A percentile compares a stretch with the other conserved stretches of the same genome.
phyloP scores from a whole-genome alignment of 2,797 vertebrate genomes.

The Atherinosoma microstoma region DNA sequence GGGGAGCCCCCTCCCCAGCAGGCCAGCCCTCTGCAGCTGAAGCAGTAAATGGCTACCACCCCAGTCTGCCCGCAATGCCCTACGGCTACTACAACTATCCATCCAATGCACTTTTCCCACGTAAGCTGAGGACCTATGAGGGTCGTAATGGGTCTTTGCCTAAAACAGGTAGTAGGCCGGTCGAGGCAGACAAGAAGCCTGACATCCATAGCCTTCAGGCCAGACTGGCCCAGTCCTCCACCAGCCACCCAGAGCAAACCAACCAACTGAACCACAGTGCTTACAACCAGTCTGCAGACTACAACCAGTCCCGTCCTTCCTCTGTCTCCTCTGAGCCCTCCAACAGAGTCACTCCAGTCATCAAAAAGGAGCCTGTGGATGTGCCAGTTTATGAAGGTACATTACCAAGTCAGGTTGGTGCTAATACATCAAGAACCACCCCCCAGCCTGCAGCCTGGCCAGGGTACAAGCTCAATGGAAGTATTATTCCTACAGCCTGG shows the following conservation, averaged over 20 bases:
- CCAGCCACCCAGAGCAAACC: constrained; percentile 63
- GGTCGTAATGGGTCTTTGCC: constrained; percentile 79
- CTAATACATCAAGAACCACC: constrained; percentile 68
- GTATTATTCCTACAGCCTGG: constrained; percentile 83
- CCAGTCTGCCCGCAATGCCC: constrained; percentile 88
- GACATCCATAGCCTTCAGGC: constrained; percentile 87
- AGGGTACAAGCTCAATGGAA: constrained; percentile 86
- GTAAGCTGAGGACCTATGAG: constrained; percentile 89
- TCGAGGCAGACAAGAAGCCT: constrained; percentile 87
- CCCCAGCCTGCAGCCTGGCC: constrained; percentile 81
- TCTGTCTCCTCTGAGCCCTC: constrained; percentile 74
- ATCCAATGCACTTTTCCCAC: constrained; percentile 90
- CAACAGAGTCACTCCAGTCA: constrained; percentile 80
- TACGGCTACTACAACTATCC: constrained; percentile 92
- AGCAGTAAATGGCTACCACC: constrained; percentile 91
- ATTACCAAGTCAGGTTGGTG: constrained; percentile 57
- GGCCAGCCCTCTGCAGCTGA: constrained; percentile 82
- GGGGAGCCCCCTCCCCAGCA: constrained; percentile 88
- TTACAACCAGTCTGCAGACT: constrained; percentile 65
- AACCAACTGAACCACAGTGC: constrained; percentile 62
- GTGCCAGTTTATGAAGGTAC: constrained; percentile 77
- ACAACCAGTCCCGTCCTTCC: constrained; percentile 73
- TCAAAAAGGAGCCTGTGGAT: constrained; percentile 94
- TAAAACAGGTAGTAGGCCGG: constrained; percentile 70
- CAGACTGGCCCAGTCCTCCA: constrained; percentile 82